A percentile compares a stretch with the other conserved stretches of the same genome.
phyloP scores from a whole-genome alignment of 2,113 vertebrate species.

The Aldabrachelys gigantea region DNA sequence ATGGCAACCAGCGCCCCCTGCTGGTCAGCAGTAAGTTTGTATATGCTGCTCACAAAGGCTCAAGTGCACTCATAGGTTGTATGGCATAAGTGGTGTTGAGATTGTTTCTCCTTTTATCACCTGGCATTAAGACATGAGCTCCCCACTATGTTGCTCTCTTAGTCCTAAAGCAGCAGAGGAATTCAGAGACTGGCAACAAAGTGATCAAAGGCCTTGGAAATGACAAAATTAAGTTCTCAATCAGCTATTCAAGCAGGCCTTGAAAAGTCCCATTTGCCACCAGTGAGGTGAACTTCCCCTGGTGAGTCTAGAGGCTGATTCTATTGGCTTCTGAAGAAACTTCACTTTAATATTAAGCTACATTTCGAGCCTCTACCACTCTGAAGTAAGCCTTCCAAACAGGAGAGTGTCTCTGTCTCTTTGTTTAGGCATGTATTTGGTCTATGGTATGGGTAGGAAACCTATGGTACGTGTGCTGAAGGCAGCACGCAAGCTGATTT shows the following conservation, averaged over 20 bases:
- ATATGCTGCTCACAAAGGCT: not conserved
- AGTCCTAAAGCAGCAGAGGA: not conserved
- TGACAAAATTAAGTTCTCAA: not conserved
- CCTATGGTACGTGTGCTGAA: too few relatives aligned
- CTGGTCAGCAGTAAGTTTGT: not conserved
- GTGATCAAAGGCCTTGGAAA: not conserved
- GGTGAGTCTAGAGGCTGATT: not conserved
- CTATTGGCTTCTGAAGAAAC: not conserved
- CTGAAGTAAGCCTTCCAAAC: not conserved
- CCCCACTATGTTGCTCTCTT: not conserved
- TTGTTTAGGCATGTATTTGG: not conserved
- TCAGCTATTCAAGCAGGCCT: not conserved
- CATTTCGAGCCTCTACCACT: not conserved
- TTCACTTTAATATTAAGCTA: not conserved
- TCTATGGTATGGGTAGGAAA: not conserved
- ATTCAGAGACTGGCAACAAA: not conserved
- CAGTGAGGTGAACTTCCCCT: not conserved
- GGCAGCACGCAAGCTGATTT: too few relatives aligned
- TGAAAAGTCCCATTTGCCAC: not conserved
- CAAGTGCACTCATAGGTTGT: not conserved
- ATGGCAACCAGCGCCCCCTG: not conserved
- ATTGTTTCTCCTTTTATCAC: not conserved
- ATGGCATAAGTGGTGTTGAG: rapidly evolving
- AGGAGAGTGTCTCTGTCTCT: not conserved
- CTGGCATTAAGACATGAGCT: not conserved